A percentile compares a stretch with the other conserved stretches of the same genome.
Evolutionary conservation across 2,888 invertebrate species (phyloP).

Genomic region (Callosobruchus maculatus): DNA sequence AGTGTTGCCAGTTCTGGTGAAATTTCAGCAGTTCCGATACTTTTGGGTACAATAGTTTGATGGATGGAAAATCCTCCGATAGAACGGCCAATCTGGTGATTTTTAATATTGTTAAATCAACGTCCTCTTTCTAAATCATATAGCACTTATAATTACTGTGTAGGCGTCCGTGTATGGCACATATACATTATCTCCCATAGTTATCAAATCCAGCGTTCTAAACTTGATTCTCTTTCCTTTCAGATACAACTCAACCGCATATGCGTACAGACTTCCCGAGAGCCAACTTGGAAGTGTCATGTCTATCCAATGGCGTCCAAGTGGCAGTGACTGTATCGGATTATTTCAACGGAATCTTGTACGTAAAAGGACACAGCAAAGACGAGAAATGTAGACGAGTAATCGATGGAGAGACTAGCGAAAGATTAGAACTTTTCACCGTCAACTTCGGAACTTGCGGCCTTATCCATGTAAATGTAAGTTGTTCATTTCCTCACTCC

Average conservation of each 20-base stretch:
- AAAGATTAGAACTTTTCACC: slow-evolving; percentile 61
- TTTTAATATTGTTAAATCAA: too few relatives aligned
- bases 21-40: too few relatives aligned
- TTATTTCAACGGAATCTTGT: slow-evolving; percentile 85
- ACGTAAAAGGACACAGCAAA: slow-evolving; percentile 92
- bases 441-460: slow-evolving; percentile 91
- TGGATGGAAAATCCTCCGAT: too few relatives aligned
- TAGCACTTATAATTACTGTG: too few relatives aligned
- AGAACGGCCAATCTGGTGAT: too few relatives aligned
- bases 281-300: slow-evolving; percentile 84
- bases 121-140: too few relatives aligned
- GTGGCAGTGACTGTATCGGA: slow-evolving; percentile 74
- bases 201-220: too few relatives aligned
- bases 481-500: too few relatives aligned
- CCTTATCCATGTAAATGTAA: slow-evolving; percentile 83
- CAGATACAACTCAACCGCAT: slow-evolving; percentile 40
- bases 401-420: slow-evolving; percentile 60
- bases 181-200: too few relatives aligned
- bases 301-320: slow-evolving; percentile 87
- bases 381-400: slow-evolving; percentile 84
- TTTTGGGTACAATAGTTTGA: too few relatives aligned
- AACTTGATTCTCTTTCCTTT: slow-evolving; percentile 8
- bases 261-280: slow-evolving; percentile 71
- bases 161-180: too few relatives aligned
- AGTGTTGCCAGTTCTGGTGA: too few relatives aligned